A percentile compares a stretch with the other conserved stretches of the same genome.
These are phyloP conservation scores for Paralvinella palmiformis DNA, from an alignment of 1,140 invertebrate species.

Conservation along the genomic window DNA sequence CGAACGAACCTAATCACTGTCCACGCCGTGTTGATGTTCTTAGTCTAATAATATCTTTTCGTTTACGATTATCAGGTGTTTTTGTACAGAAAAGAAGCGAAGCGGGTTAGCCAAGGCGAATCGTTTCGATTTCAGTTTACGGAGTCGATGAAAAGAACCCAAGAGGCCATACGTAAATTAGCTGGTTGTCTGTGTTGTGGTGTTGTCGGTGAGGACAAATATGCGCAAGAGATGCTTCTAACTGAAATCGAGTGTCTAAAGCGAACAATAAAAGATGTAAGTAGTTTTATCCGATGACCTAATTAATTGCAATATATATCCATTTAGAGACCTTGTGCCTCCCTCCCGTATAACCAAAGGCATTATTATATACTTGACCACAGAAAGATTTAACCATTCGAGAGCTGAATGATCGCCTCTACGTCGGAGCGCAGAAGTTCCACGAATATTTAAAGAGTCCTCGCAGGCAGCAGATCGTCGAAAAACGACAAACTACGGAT, in stretches of 20 bases:
- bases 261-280: constrained; percentile 16
- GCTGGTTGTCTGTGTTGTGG: background rate
- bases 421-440: constrained; percentile 19
- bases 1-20: no score
- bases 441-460: constrained; percentile 13
- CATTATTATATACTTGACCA: background rate
- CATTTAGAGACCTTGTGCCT: background rate
- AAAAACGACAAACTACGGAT: background rate
- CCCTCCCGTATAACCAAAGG: background rate
- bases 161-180: constrained; percentile 10
- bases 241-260: constrained; percentile 19
- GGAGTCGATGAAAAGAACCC: constrained; percentile 19
- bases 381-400: constrained; percentile 21
- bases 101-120: background rate
- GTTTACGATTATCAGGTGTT: background rate
- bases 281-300: background rate
- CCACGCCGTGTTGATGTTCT: background rate
- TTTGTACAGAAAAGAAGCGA: background rate
- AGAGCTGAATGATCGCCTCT: constrained; percentile 18
- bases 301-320: background rate
- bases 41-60: background rate
- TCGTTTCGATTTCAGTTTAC: constrained; percentile 10
- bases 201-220: constrained; percentile 10
- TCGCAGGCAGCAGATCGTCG: background rate
- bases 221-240: constrained; percentile 16